Conservation (phyloP, 37 sponge, comb jelly and placozoan genomes). For the Tethya wilhelma region DNA sequence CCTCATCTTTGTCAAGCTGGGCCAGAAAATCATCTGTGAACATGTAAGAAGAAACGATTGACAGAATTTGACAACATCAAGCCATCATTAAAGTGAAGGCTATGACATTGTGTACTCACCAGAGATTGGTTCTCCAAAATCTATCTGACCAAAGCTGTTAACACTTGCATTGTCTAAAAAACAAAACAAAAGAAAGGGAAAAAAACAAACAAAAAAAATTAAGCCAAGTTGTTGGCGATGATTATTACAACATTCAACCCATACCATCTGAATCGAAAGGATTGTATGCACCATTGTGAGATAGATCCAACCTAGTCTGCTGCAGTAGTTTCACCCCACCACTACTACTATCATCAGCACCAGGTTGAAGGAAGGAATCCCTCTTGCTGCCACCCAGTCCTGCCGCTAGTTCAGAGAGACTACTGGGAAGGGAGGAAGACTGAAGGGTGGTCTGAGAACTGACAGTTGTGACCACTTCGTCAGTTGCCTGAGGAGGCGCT, state of each 20-base stretch:
- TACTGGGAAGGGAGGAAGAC: constrained; percentile 19
- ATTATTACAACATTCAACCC: too few relatives aligned
- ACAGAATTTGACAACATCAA: too few relatives aligned
- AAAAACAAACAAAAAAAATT: not conserved
- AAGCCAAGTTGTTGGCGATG: too few relatives aligned
- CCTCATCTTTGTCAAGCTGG: constrained; percentile 48
- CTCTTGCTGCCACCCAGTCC: too few relatives aligned
- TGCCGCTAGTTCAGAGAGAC: not conserved
- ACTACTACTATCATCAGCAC: not conserved
- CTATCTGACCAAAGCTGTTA: constrained; percentile 5
- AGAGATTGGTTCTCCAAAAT: constrained; percentile 21
- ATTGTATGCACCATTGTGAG: too few relatives aligned
- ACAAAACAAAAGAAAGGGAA: not conserved
- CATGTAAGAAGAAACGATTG: not conserved
- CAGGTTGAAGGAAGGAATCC: too few relatives aligned
- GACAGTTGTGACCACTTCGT: not conserved
- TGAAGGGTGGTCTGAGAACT: not conserved
- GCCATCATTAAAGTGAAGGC: too few relatives aligned
- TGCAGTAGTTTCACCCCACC: not conserved
- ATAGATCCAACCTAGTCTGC: not conserved
- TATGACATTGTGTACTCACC: too few relatives aligned
- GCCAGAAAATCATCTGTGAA: constrained; percentile 17
- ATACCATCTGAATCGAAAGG: constrained; percentile 51
- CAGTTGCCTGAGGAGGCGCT: too few relatives aligned
- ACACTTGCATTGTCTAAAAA: not conserved